phyloP scores from a whole-genome alignment of 1,140 invertebrate genomes.

The Drosophila setifemur region DNA sequence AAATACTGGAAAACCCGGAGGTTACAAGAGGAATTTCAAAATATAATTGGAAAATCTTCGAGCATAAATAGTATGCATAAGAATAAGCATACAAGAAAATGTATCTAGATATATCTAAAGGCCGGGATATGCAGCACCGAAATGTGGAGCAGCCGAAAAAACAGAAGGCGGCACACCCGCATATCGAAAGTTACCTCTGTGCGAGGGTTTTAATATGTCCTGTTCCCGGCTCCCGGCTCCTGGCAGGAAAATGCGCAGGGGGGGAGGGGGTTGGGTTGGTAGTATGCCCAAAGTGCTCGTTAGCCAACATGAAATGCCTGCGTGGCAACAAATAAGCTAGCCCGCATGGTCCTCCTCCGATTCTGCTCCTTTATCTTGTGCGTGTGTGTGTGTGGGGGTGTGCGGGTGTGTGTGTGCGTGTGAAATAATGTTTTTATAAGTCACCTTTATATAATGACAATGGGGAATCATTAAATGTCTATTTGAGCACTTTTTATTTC shows the following conservation, averaged over 20 bases:
- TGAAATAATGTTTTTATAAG: constrained; percentile 80
- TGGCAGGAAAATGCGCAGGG: not conserved
- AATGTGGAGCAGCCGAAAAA: not conserved
- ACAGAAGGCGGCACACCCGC: not conserved
- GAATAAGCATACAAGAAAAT: too few species aligned
- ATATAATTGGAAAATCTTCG: too few species aligned
- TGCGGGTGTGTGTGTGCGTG: constrained; percentile 33
- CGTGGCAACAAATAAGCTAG: constrained; percentile 64
- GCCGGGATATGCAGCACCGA: too few species aligned
- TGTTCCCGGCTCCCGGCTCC: not conserved
- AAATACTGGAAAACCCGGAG: too few species aligned
- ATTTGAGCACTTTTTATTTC: constrained; percentile 54
- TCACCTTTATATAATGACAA: constrained; percentile 79
- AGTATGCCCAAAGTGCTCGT: constrained; percentile 68
- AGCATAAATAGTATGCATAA: too few species aligned
- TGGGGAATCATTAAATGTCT: constrained; percentile 79
- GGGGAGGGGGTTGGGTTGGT: constrained; percentile 5
- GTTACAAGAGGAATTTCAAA: too few species aligned
- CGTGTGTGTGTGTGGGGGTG: not conserved
- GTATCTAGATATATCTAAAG: too few species aligned
- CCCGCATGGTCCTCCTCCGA: constrained; percentile 41
- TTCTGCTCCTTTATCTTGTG: not conserved
- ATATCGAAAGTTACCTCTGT: not conserved
- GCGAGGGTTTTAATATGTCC: constrained; percentile 21
- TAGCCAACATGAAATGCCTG: constrained; percentile 70